phyloP scores from a whole-genome alignment of 2,888 invertebrate genomes.

The Dimorphilus gyrociliatus region DNA sequence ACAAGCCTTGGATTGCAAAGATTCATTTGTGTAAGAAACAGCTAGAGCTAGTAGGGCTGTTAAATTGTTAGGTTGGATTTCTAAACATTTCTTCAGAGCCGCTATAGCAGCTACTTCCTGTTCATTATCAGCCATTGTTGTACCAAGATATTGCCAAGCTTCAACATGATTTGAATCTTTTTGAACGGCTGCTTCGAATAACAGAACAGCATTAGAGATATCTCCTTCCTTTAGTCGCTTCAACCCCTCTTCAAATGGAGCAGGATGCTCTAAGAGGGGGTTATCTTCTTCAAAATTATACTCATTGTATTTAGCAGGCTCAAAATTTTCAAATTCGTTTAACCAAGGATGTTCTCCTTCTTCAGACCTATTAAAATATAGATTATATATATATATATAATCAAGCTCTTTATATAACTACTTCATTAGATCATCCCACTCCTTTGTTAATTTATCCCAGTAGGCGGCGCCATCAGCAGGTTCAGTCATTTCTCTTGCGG shows the following conservation, averaged over 20 bases:
- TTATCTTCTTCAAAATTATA: slow-evolving; percentile 69
- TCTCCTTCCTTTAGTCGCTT: slow-evolving; percentile 67
- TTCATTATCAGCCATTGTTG: slow-evolving; percentile 93
- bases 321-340: slow-evolving; percentile 5
- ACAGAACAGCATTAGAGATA: slow-evolving; percentile 79
- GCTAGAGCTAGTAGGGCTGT: slow-evolving; percentile 74
- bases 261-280: slow-evolving; percentile 49
- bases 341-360: neutral
- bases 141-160: slow-evolving; percentile 46
- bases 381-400: neutral
- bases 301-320: too few relatives aligned
- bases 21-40: slow-evolving; percentile 90
- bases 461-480: slow-evolving; percentile 28
- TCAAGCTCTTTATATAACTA: too few relatives aligned
- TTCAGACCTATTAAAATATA: neutral
- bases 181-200: slow-evolving; percentile 86
- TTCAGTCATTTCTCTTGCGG: too few relatives aligned
- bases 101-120: slow-evolving; percentile 81
- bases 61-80: slow-evolving; percentile 59
- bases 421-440: slow-evolving; percentile 45
- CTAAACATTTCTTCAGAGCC: slow-evolving; percentile 67
- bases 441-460: slow-evolving; percentile 38
- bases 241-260: slow-evolving; percentile 71
- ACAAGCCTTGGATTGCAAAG: slow-evolving; percentile 73
- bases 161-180: slow-evolving; percentile 53